Percentiles rank a stretch among this genome's conserved stretches.
Evolutionary conservation across 2,888 invertebrate species (phyloP).

Genomic region (Drosophila greeni): DNA sequence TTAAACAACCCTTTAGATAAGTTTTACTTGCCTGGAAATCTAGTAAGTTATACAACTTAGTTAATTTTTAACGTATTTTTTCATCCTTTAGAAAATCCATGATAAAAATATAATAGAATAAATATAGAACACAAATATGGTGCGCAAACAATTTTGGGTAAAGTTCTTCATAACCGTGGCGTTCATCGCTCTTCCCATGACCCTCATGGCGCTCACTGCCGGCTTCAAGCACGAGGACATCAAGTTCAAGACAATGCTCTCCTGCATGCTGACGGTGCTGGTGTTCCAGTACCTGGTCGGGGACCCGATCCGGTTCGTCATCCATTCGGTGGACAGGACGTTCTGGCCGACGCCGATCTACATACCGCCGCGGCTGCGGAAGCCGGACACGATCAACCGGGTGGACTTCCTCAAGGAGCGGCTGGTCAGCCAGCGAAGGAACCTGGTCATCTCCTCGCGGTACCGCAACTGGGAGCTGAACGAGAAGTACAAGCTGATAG

Average conservation of each 20-base stretch:
- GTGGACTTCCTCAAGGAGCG: slow-evolving; percentile 55
- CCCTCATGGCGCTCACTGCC: not conserved
- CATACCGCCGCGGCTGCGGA: slow-evolving; percentile 1
- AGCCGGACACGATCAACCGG: slow-evolving; percentile 18
- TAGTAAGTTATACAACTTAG: not conserved
- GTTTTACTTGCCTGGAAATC: not conserved
- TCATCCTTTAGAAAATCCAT: not conserved
- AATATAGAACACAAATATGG: not conserved
- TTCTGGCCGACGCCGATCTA: slow-evolving; percentile 12
- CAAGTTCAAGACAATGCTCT: slow-evolving; percentile 33
- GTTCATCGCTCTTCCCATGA: not conserved
- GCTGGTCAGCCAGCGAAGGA: slow-evolving; percentile 53
- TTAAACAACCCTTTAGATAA: not conserved
- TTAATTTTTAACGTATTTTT: not conserved
- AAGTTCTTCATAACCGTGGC: slow-evolving; percentile 5
- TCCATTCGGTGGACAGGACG: slow-evolving; percentile 12
- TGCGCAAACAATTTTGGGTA: not conserved
- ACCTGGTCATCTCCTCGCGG: slow-evolving; percentile 49
- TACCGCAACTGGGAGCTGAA: slow-evolving; percentile 66
- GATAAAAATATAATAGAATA: not conserved
- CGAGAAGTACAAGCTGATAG: slow-evolving; percentile 58
- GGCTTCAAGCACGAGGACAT: slow-evolving; percentile 29
- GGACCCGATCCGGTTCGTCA: slow-evolving; percentile 21
- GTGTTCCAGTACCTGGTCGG: slow-evolving; percentile 28
- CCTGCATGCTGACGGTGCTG: slow-evolving; percentile 19